Evolutionary conservation across 1,140 invertebrate species (phyloP), one percentile per base, ranked within the genome.

Genomic region (Philotrypesis tridentata): DNA sequence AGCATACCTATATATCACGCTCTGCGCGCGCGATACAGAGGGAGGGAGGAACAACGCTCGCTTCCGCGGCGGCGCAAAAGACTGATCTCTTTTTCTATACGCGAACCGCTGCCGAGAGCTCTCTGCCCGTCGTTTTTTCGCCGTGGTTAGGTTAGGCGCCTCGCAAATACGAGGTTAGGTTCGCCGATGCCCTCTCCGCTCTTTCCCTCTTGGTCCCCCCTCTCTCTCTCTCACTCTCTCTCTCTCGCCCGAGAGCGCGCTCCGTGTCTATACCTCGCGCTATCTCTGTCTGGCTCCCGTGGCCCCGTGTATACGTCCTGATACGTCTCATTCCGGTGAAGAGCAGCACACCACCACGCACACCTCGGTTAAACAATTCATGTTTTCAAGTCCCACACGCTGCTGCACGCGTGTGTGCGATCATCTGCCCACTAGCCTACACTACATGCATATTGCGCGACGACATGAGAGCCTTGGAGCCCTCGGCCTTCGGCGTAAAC

Each of bases 81-180:
- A 63, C 78, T 72, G 78, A 75, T 79, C 78, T 72, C 67, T 71
- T 72, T 70, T 70, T 70, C 40, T 71, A n/a, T n/a, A 8, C 65
- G 67, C 63, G 31, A n/a, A 27, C 31, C 31, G 55, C 79, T 31
- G 76, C 48, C 40, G 40, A 43, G 48, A 55, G 48, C 76, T 79
- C 14, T 25, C 27, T 70, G 67, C 67, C 9, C 63, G 23, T n/a
- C 75, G 23, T 77, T 77, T 68, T 77, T 77, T 68, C 25, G 12
- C 67, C 14, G 14, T n/a, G 48, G 77, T 72, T 79, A 71, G 77
- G 77, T 63, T 79, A 71, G 67, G 31, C 31, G 6, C 25, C 2
- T 25, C 4, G 23, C n/a, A 1, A 27, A 25, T 60, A 68, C 43
- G 60, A 80, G 70, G 70, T 73, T 73, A 80, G 70, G 79, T 80